These are phyloP conservation scores for Nasua narica DNA, from an alignment of 2,797 vertebrate genomes.

Conservation along the genomic window DNA sequence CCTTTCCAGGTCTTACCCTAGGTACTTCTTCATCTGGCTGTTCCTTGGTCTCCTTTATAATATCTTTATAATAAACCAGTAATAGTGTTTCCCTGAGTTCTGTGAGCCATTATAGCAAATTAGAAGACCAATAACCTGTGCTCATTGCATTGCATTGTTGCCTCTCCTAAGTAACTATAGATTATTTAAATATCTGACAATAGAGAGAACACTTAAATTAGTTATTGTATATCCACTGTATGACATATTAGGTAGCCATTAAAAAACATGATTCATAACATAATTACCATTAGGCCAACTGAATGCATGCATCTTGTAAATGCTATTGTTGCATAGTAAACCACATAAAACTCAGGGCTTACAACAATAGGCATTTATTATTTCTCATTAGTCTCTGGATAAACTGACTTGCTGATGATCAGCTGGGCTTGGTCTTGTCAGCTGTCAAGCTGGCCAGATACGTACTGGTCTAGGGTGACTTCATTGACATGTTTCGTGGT, in stretches of 20 bases:
- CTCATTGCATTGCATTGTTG: neutral
- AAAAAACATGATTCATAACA: neutral
- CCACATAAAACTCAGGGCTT: neutral
- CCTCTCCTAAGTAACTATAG: neutral
- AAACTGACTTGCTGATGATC: neutral
- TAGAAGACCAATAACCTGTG: neutral
- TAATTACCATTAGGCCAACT: neutral
- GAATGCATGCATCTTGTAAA: neutral
- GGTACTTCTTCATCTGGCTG: neutral
- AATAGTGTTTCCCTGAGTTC: neutral
- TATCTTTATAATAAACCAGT: conserved; percentile 1
- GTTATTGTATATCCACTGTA: neutral
- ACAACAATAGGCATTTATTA: neutral
- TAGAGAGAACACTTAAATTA: neutral
- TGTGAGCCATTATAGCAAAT: neutral
- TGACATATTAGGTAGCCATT: neutral
- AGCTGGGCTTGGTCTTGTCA: neutral
- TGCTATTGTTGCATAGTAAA: neutral
- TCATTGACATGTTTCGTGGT: neutral
- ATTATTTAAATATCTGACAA: neutral
- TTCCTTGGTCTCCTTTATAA: neutral
- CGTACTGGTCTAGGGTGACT: neutral
- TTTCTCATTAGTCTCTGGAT: neutral
- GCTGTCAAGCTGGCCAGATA: neutral
- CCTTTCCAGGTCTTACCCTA: neutral